Conservation (phyloP, 2,113 vertebrate species). For the Kryptolebias marmoratus region DNA sequence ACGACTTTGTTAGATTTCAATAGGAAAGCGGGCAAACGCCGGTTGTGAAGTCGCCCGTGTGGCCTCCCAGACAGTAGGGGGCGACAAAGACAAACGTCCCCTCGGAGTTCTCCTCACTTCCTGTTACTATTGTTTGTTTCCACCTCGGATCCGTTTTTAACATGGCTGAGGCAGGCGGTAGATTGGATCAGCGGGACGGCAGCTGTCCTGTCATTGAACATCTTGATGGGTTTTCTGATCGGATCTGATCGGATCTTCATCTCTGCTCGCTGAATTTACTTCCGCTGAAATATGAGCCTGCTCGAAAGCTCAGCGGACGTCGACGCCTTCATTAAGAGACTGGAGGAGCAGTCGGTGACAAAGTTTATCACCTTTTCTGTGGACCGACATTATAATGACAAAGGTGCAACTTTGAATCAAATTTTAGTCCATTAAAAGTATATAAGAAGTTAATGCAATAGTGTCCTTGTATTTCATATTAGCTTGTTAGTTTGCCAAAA, state of each 20-base stretch:
- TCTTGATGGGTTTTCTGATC: neutral
- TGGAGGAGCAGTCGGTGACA: slow-evolving; percentile 17
- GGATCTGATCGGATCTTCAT: neutral
- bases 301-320: slow-evolving; percentile 1
- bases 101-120: neutral
- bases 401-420: slow-evolving; percentile 6
- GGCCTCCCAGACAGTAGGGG: neutral
- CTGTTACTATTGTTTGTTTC: neutral
- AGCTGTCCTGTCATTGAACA: neutral
- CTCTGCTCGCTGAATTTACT: neutral
- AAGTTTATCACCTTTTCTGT: slow-evolving; percentile 35
- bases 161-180: neutral
- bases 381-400: slow-evolving; percentile 30
- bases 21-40: no score
- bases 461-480: no score
- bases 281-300: slow-evolving; percentile 10
- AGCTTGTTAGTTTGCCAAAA: no score
- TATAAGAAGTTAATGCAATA: no score
- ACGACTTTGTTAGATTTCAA: no score
- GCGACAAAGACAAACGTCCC: neutral
- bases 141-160: neutral
- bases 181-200: slow-evolving; percentile 15
- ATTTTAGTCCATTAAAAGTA: no score
- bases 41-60: no score
- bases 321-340: slow-evolving; percentile 5